Evolutionary conservation across 2,888 invertebrate species (phyloP), one percentile per base, ranked within the genome.

Genomic region (Diloba caeruleocephala): DNA sequence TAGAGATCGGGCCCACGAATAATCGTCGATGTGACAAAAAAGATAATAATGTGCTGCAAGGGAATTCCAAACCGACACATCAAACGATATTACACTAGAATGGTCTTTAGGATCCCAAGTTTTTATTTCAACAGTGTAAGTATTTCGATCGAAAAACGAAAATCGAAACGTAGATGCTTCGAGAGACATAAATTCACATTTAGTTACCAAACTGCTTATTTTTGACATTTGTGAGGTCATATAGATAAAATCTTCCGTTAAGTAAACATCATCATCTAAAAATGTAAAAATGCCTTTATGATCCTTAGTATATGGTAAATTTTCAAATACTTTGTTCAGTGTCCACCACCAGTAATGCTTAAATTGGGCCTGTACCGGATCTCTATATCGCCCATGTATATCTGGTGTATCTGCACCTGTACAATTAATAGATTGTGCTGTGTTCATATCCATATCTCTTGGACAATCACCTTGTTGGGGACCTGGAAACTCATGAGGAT

Each of bases 321-420:
- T 72, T 53, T 85, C 86, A 50, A 89, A 89, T 19, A 88, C 74
- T 38, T 63, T 79, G 61, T 88, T 88, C 2, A 83, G 77, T 7
- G 88, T 86, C 89, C 89, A 89, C 89, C 89, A 89, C 88, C 87
- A 88, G 36, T 77, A 79, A 53, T 85, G 86, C 61, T 89, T 89
- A 15, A 39, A 74, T 69, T 84, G 78, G 7, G 79, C 59, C 7
- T 49, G 32, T 8, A 58, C 10, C 10, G 87, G 82, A 9, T 84
- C 64, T 37, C 87, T 78, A 34, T 78, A 84, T 21, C 53, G 73
- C 0, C 84, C 84, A 28, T 79, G 77, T 41, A 78, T 59, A 39
- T 88, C 85, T 23, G 81, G 79, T n/a, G 49, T 70, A 15, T 43
- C 53, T 7, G 74, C 80, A 3, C 82, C 79, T 1, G 74, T 81